A percentile compares a stretch with the other conserved stretches of the same genome.
phyloP scores from a whole-genome alignment of 2,797 vertebrate genomes.

The Trachurus trachurus region DNA sequence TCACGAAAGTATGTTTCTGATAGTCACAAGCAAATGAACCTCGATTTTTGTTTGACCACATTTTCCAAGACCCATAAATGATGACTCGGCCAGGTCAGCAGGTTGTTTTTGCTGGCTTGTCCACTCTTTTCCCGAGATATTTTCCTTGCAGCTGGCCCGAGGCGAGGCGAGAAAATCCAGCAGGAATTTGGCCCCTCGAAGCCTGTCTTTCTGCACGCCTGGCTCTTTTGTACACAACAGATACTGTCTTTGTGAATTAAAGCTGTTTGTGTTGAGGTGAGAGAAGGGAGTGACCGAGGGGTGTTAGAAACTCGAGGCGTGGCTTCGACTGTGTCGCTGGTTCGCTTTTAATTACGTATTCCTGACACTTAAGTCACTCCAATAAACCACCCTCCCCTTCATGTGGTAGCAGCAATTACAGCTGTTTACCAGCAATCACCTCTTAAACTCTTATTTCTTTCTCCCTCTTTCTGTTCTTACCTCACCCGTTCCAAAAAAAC shows the following conservation, averaged over 20 bases:
- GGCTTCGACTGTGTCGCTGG: constrained; percentile 45
- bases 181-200: constrained; percentile 84
- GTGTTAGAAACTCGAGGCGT: constrained; percentile 59
- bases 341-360: constrained; percentile 73
- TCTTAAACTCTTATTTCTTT: constrained; percentile 20
- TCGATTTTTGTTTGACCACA: constrained; percentile 72
- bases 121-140: constrained; percentile 78
- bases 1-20: constrained; percentile 63
- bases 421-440: constrained; percentile 49
- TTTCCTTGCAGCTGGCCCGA: constrained; percentile 83
- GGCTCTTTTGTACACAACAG: constrained; percentile 82
- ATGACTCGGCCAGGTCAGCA: constrained; percentile 81
- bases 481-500: constrained; percentile 40
- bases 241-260: constrained; percentile 86
- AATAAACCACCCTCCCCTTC: constrained; percentile 50
- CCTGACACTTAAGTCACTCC: constrained; percentile 55
- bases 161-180: constrained; percentile 83
- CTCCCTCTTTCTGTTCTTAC: constrained; percentile 4
- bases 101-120: constrained; percentile 85
- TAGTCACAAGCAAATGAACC: constrained; percentile 64
- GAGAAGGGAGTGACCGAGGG: constrained; percentile 46
- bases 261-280: constrained; percentile 81
- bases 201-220: constrained; percentile 78
- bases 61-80: constrained; percentile 78
- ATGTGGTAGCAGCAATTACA: constrained; percentile 49